Evolutionary conservation across 2,888 invertebrate species (phyloP).

Genomic region (Xestia rhomboidea): DNA sequence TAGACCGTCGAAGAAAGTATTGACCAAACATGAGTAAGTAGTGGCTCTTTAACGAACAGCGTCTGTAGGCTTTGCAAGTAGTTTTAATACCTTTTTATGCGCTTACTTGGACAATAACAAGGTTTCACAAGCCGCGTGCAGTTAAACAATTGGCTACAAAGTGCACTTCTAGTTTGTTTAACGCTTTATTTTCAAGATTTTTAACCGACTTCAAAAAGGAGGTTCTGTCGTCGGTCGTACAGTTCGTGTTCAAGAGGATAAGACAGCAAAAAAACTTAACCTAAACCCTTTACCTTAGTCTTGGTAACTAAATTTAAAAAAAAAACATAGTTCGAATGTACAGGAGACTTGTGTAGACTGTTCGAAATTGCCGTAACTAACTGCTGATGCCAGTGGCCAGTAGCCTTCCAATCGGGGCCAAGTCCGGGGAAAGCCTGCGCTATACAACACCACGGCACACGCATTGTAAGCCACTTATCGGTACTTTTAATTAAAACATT

Average conservation of each 20-base stretch:
- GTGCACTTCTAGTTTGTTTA: background rate
- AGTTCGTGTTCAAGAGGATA: too few relatives aligned
- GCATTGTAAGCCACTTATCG: slow-evolving; percentile 51
- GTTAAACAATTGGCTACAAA: background rate
- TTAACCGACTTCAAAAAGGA: too few relatives aligned
- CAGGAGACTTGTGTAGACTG: background rate
- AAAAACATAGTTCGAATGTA: background rate
- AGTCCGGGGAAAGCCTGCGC: slow-evolving; percentile 54
- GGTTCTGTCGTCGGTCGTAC: too few relatives aligned
- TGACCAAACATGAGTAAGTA: slow-evolving; percentile 74
- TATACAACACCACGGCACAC: slow-evolving; percentile 29
- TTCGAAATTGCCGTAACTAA: slow-evolving; percentile 6
- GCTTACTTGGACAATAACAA: slow-evolving; percentile 9
- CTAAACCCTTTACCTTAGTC: too few relatives aligned
- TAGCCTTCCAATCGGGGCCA: slow-evolving; percentile 24
- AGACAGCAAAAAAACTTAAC: background rate
- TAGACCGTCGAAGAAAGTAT: slow-evolving; percentile 72
- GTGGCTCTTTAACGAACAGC: slow-evolving; percentile 15
- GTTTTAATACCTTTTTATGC: slow-evolving; percentile 6
- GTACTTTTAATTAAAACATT: slow-evolving; percentile 62
- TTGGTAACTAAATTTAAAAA: background rate
- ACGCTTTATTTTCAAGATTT: background rate
- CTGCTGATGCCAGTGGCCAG: slow-evolving; percentile 34
- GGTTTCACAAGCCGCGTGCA: background rate
- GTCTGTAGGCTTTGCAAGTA: slow-evolving; percentile 15